These are phyloP conservation scores for Chelmon rostratus DNA, from an alignment of 2,797 vertebrate genomes.

Conservation along the genomic window DNA sequence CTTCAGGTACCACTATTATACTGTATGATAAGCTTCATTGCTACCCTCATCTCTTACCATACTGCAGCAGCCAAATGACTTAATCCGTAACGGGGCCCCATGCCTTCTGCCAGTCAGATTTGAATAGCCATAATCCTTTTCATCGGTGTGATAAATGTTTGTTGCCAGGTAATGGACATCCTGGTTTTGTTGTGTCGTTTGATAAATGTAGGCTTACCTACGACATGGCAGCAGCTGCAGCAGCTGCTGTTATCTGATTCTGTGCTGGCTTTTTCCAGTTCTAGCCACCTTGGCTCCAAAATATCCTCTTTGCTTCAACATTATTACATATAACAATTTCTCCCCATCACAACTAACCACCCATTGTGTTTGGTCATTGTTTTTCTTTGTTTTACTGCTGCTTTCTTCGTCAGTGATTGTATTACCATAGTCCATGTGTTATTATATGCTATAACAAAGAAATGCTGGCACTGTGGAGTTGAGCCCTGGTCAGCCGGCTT, in stretches of 20 bases:
- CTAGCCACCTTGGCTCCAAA: constrained; percentile 23
- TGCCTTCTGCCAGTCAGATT: constrained; percentile 34
- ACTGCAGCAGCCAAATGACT: constrained; percentile 69
- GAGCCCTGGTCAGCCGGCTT: constrained; percentile 23
- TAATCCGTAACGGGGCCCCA: constrained; percentile 57
- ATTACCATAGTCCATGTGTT: constrained; percentile 21
- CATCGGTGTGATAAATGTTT: constrained; percentile 55
- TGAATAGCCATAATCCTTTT: constrained; percentile 33
- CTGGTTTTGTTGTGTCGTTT: constrained; percentile 62
- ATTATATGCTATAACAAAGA: constrained; percentile 30
- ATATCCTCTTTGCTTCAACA: constrained; percentile 29
- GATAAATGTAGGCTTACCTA: constrained; percentile 47
- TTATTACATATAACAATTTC: constrained; percentile 47
- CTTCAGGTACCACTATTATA: constrained; percentile 88
- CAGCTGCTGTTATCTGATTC: constrained; percentile 41
- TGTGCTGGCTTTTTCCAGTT: constrained; percentile 31
- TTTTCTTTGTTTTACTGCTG: constrained; percentile 24
- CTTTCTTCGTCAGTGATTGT: constrained; percentile 37
- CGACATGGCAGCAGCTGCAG: constrained; percentile 26
- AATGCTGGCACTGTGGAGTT: constrained; percentile 30
- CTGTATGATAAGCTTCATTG: constrained; percentile 85
- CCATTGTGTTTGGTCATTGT: constrained; percentile 22
- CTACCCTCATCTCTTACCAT: constrained; percentile 81
- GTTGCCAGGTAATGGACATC: constrained; percentile 53
- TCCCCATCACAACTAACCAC: constrained; percentile 58